Percentiles rank a stretch among this genome's conserved stretches.
These are phyloP conservation scores for Basileuterus tristriatus DNA, from an alignment of 2,797 vertebrate species.

Conservation along the genomic window DNA sequence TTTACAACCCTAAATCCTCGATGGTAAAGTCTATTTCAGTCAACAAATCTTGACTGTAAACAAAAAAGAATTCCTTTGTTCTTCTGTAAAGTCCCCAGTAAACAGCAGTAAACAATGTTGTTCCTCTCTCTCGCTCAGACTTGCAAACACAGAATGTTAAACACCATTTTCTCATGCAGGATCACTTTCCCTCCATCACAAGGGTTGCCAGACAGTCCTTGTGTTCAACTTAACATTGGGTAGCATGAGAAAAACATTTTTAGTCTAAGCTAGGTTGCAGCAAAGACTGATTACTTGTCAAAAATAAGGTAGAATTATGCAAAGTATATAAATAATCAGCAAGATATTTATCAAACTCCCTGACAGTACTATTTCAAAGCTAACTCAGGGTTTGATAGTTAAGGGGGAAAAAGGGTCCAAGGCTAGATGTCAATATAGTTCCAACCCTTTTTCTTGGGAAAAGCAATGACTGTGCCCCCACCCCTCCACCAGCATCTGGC, in stretches of 20 bases:
- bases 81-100: background rate
- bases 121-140: background rate
- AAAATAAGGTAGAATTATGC: slow-evolving; percentile 35
- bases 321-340: slow-evolving; percentile 48
- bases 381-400: slow-evolving; percentile 9
- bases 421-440: background rate
- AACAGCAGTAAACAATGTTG: background rate
- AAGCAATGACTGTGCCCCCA: background rate
- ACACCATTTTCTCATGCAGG: background rate
- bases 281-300: slow-evolving; percentile 29
- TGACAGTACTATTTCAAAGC: background rate
- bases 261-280: background rate
- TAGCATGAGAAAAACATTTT: background rate
- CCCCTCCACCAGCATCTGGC: background rate
- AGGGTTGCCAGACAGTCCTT: background rate
- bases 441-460: background rate
- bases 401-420: slow-evolving; percentile 17
- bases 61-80: background rate
- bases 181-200: background rate
- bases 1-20: slow-evolving; percentile 45
- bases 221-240: background rate
- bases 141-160: background rate
- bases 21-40: slow-evolving; percentile 41
- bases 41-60: slow-evolving; percentile 37
- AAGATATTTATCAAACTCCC: slow-evolving; percentile 52